A percentile compares a stretch with the other conserved stretches of the same genome.
phyloP scores from a whole-genome alignment of 2,113 vertebrate species.

The Clarias magur region DNA sequence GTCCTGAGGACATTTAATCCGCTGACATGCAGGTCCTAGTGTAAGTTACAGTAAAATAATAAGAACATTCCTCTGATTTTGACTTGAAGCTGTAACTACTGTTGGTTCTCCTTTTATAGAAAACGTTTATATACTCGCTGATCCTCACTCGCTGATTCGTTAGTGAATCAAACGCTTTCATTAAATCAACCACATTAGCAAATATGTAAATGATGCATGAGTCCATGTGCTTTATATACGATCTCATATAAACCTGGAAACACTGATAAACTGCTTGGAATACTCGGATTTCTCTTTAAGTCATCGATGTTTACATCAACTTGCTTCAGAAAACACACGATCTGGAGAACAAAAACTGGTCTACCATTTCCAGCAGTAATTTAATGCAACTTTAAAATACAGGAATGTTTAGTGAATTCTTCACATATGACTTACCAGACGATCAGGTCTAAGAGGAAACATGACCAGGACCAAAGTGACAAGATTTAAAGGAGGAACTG shows the following conservation, averaged over 20 bases:
- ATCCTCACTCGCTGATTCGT: neutral
- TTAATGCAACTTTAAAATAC: neutral
- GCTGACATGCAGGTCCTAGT: no score
- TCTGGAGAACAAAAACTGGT: neutral
- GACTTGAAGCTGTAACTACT: neutral
- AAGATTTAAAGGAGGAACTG: neutral
- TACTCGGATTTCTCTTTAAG: neutral
- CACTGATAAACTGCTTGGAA: neutral
- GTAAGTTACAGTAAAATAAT: no score
- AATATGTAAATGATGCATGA: neutral
- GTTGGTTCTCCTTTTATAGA: no score
- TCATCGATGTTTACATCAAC: neutral
- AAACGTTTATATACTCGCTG: no score
- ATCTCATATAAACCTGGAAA: neutral
- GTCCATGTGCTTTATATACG: neutral
- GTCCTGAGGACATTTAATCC: neutral
- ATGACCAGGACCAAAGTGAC: neutral
- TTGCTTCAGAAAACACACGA: neutral
- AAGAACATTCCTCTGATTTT: neutral
- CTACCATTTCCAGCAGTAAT: neutral
- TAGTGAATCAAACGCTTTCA: neutral
- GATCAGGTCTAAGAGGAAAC: neutral
- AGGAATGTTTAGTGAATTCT: neutral
- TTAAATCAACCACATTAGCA: neutral
- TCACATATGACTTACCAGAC: neutral